Conservation (phyloP, 2,888 invertebrate genomes). For the Morpho achilles region DNA sequence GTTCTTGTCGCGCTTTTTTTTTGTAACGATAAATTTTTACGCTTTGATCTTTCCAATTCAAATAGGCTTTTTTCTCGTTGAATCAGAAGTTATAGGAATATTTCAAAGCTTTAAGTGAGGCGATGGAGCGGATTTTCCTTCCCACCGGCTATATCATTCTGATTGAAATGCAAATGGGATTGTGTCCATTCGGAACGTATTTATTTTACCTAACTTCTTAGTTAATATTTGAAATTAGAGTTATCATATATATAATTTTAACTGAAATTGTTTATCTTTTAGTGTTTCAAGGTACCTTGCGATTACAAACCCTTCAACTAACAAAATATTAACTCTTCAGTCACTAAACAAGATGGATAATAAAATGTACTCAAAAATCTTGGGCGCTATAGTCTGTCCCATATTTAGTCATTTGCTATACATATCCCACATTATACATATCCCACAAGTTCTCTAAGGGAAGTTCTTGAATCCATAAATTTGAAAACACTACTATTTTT, state of each 20-base stretch:
- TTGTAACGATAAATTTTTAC: constrained; percentile 74
- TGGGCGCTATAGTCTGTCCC: constrained; percentile 15
- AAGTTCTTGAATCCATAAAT: too few species aligned
- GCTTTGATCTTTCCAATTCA: constrained; percentile 78
- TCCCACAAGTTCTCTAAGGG: too few species aligned
- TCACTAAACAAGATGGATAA: constrained; percentile 26
- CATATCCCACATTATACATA: background rate
- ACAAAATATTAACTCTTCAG: constrained; percentile 24
- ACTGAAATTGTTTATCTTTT: constrained; percentile 12
- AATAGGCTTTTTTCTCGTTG: constrained; percentile 72
- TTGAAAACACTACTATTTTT: too few species aligned
- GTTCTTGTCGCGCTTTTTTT: constrained; percentile 60
- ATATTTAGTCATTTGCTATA: constrained; percentile 9
- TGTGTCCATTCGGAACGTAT: constrained; percentile 69
- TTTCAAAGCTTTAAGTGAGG: constrained; percentile 76
- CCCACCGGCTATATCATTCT: constrained; percentile 72
- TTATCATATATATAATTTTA: constrained; percentile 30
- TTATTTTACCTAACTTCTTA: constrained; percentile 63
- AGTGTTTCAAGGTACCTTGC: constrained; percentile 5
- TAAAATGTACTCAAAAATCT: constrained; percentile 25
- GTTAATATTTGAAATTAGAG: constrained; percentile 56
- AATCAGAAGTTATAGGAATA: constrained; percentile 77
- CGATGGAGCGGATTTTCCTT: constrained; percentile 73
- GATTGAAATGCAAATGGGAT: constrained; percentile 77
- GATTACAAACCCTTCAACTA: constrained; percentile 18